Evolutionary conservation across 2,888 invertebrate species (phyloP), one percentile per base, ranked within the genome.

Genomic region (Aplocera efformata): DNA sequence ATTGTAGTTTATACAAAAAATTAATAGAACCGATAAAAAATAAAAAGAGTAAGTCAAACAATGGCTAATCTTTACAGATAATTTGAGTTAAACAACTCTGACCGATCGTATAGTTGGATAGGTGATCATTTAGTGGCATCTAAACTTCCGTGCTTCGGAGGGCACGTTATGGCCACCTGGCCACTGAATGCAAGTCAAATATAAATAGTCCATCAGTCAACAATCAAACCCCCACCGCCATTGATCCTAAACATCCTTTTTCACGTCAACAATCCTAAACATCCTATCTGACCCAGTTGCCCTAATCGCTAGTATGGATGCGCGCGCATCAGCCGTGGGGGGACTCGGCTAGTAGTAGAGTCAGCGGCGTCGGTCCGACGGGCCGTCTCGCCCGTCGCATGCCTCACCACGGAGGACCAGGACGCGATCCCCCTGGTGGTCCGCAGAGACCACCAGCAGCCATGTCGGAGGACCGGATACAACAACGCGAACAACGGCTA

Each of bases 401-500:
- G 67, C 54, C 62, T 63, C 76, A 82, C 78, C 77, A 86, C 88
- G 88, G 85, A 84, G 57, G 88, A 86, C 69, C 84, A 77, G 60
- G 88, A 88, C 79, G 86, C 68, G 58, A 84, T 85, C 60, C 88
- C 88, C 35, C 78, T 86, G 81, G 85, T 86, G 88, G 86, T 79
- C 80, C 84, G 80, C 56, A 72, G 79, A 55, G 81, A 81, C 81
- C 80, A 80, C 81, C 83, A 81, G 60, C 83, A 81, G 60, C 77
- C 75, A 51, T 79, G 32, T 80, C 90, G 90, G 88, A 91, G 85
- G 92, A 93, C 94, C 90, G 92, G 92, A 67, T 94, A 93, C 90
- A 92, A 91, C 89, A 92, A 90, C 89, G 92, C 91, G 80, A 92
- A 90, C 80, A 91, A 93, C 74, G 94, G 94, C 76, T 94, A 94